phyloP scores from a whole-genome alignment of 2,888 invertebrate species.

The Aromia moschata region DNA sequence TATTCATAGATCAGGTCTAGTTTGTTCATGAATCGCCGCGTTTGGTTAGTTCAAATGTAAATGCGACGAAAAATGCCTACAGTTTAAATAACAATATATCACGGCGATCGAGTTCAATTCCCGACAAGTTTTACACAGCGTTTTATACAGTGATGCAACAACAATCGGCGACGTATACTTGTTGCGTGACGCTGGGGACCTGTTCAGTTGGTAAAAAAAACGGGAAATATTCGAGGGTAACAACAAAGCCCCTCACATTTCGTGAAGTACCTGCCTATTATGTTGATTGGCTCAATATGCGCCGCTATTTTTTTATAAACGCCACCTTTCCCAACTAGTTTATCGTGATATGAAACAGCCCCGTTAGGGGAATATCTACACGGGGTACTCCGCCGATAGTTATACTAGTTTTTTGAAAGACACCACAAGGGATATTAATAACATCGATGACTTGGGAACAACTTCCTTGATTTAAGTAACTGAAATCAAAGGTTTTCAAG shows the following conservation, averaged over 20 bases:
- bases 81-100: conserved; percentile 51
- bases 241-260: conserved; percentile 47
- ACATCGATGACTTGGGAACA: no score
- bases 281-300: conserved; percentile 43
- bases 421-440: no score
- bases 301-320: conserved; percentile 33
- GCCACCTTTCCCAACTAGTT: conserved; percentile 28
- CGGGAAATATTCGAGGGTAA: conserved; percentile 51
- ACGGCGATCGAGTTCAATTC: conserved; percentile 27
- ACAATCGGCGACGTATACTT: conserved; percentile 48
- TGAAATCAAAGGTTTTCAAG: no score
- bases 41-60: conserved; percentile 20
- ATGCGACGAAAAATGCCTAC: conserved; percentile 7
- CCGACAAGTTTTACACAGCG: conserved; percentile 21
- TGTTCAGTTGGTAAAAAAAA: conserved; percentile 51
- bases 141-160: conserved; percentile 27
- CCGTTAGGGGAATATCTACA: conserved; percentile 19
- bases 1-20: conserved; percentile 16
- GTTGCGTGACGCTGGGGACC: conserved; percentile 46
- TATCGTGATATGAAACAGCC: conserved; percentile 12
- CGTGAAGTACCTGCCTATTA: conserved; percentile 54
- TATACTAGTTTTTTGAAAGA: no score
- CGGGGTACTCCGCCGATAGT: background rate
- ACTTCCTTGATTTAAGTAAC: no score
- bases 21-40: conserved; percentile 16